Evolutionary conservation across 2,888 invertebrate species (phyloP), one percentile per base, ranked within the genome.

Genomic region (Polymixis flavicincta): DNA sequence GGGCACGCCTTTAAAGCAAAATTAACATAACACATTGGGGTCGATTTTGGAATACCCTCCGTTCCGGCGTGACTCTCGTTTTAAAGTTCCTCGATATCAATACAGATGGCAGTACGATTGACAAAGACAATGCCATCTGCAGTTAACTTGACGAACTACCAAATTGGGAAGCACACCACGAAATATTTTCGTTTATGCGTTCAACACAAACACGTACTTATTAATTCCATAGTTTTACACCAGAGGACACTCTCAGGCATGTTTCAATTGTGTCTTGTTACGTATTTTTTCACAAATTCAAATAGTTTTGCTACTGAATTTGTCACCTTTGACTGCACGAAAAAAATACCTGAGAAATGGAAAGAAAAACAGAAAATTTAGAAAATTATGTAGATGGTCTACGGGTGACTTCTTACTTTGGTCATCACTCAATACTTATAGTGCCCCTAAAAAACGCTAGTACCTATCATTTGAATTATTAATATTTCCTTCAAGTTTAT

Each of bases 1-100:
- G 85, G 92, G 91, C 88, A 92, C 94, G 94, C 94, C 87, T 90
- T 88, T 89, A 89, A 85, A 87, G 80, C 78, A 86, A 90, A 85
- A 83, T 79, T 85, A 79, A 80, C 82, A 85, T 71, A 74, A 79
- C 72, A 48, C 67, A 70, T 60, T 68, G 59, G 82, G 85, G 84
- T 75, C 54, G 57, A 71, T 50, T 64, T 14, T 19, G 28, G 32
- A 22, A 42, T 54, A 19, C 68, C 52, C 60, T 50, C 19, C 2
- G 17, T 6, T 52, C 5, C 32, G 55, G 37, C 55, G 42, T 52
- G 64, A 19, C 25, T 55, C 37, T 61, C 32, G 17, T 61, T 82
- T 79, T 76, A 77, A 84, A 89, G 84, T 91, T 87, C 75, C 13
- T 19, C 19, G 8, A 64, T 66, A 76, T 73, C 74, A 59, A 76